Conservation (phyloP, 2,888 invertebrate genomes). For the Fabriciana adippe region DNA sequence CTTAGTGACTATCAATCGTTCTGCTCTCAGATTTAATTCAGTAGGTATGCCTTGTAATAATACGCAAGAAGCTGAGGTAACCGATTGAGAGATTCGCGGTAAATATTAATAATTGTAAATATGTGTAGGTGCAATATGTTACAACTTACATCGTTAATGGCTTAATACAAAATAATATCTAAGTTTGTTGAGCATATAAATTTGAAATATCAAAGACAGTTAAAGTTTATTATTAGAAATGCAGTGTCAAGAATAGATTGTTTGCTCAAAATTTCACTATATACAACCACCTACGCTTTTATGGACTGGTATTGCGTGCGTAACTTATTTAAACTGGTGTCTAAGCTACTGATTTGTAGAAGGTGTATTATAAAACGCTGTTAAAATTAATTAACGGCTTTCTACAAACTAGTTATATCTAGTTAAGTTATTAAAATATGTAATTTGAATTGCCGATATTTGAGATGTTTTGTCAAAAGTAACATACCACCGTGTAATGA, state of each 20-base stretch:
- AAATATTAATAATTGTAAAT: background rate
- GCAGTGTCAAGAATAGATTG: constrained; percentile 39
- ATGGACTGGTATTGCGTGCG: constrained; percentile 42
- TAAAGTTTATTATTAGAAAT: constrained; percentile 22
- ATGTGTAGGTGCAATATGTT: background rate
- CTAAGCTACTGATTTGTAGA: constrained; percentile 36
- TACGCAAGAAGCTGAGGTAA: constrained; percentile 16
- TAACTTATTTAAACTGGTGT: constrained; percentile 39
- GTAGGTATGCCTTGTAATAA: constrained; percentile 5
- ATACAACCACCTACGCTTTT: constrained; percentile 58
- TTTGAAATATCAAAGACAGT: constrained; percentile 29
- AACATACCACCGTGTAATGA: constrained; percentile 1
- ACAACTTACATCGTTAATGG: too few relatives aligned
- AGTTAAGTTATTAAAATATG: background rate
- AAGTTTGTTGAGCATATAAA: background rate
- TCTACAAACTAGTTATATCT: background rate
- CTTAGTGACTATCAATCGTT: constrained; percentile 28
- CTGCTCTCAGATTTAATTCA: constrained; percentile 20
- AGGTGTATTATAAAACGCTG: constrained; percentile 33
- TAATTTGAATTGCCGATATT: background rate
- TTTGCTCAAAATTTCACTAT: constrained; percentile 70
- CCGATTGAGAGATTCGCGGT: background rate
- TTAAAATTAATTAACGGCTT: constrained; percentile 34
- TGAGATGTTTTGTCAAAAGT: constrained; percentile 5
- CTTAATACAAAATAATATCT: too few relatives aligned